A percentile compares a stretch with the other conserved stretches of the same genome.
Conservation (phyloP, 2,113 vertebrate species). For the Hippocampus comes region DNA sequence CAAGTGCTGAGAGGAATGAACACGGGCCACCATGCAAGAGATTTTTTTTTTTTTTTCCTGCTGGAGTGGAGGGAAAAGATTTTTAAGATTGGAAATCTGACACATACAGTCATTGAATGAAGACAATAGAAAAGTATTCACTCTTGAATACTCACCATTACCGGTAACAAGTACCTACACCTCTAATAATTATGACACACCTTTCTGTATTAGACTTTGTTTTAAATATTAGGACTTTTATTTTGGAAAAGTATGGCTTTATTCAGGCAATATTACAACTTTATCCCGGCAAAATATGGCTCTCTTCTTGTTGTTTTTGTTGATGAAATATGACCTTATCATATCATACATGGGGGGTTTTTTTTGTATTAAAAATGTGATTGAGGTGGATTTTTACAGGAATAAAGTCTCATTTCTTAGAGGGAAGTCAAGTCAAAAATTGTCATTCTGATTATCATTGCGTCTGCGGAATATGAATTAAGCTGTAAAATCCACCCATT, state of each 20-base stretch:
- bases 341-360: no score
- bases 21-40: conserved; percentile 45
- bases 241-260: neutral
- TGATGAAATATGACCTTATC: neutral
- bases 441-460: no score
- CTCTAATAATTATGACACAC: no score
- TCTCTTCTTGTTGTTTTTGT: neutral
- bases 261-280: neutral
- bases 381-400: no score
- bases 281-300: neutral
- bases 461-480: no score
- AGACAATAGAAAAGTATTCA: no score
- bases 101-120: neutral
- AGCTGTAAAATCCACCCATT: no score
- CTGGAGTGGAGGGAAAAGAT: neutral
- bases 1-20: conserved; percentile 63
- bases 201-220: neutral
- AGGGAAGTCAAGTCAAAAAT: no score
- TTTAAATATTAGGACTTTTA: neutral
- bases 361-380: no score
- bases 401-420: no score
- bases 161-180: no score
- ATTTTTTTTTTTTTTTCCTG: conserved; percentile 9
- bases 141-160: no score
- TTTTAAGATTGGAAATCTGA: conserved; percentile 3